Evolutionary conservation across 2,888 invertebrate species (phyloP).

Genomic region (Unio delphinus): DNA sequence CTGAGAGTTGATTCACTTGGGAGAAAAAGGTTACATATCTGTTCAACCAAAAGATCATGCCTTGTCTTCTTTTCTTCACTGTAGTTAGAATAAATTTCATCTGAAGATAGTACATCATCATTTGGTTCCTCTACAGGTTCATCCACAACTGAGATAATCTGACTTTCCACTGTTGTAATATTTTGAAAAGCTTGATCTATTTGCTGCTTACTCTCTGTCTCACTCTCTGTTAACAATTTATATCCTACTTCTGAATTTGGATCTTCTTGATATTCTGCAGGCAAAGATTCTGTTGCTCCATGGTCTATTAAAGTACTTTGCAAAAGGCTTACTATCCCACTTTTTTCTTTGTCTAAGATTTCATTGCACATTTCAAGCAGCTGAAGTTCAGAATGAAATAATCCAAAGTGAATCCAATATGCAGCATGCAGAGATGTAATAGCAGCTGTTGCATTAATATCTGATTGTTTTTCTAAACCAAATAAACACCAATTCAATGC

Average conservation of each 20-base stretch:
- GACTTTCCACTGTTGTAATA: no score
- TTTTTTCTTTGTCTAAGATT: background rate
- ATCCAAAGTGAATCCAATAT: conserved; percentile 10
- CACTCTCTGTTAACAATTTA: no score
- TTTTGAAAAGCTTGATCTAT: background rate
- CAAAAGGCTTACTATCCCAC: background rate
- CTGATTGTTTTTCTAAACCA: conserved; percentile 2
- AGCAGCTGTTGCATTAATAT: background rate
- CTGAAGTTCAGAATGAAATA: conserved; percentile 8
- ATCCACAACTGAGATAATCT: background rate
- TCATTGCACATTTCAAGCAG: conserved; percentile 11
- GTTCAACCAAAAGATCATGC: conserved; percentile 9
- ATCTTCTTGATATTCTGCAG: background rate
- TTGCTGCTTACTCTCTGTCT: background rate
- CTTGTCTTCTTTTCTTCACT: background rate
- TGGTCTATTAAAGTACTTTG: background rate
- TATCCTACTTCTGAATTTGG: no score
- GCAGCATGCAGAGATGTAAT: conserved; percentile 13
- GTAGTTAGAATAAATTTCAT: conserved; percentile 4
- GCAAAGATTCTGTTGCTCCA: background rate
- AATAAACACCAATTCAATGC: conserved; percentile 9
- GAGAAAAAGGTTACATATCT: conserved; percentile 9
- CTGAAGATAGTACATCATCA: conserved; percentile 10
- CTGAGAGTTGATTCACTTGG: conserved; percentile 6
- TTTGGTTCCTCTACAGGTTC: conserved; percentile 6